Conservation (phyloP, 2,113 vertebrate genomes). For the Oreotrochilus melanogaster region DNA sequence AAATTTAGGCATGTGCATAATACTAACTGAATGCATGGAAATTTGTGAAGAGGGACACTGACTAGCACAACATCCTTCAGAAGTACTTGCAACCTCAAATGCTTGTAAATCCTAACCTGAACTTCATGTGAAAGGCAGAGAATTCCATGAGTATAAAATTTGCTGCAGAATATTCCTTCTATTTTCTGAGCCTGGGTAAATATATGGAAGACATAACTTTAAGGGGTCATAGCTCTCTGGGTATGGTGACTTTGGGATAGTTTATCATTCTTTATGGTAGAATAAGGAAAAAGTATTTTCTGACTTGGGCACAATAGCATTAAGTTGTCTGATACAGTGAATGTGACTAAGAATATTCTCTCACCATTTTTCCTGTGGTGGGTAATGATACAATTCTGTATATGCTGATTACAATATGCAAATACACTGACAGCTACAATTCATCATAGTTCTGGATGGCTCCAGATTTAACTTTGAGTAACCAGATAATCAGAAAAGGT, state of each 20-base stretch:
- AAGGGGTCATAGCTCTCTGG: not conserved
- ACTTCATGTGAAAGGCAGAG: not conserved
- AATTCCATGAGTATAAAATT: not conserved
- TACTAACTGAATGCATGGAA: not conserved
- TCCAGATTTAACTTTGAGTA: not conserved
- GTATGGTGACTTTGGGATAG: not conserved
- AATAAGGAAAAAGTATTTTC: not conserved
- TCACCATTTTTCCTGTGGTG: not conserved
- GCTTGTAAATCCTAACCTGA: not conserved
- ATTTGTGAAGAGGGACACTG: not conserved
- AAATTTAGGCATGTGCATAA: not conserved
- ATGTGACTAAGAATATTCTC: not conserved
- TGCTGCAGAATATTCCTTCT: not conserved
- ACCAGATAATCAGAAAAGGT: not conserved
- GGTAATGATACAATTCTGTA: not conserved
- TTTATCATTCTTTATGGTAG: not conserved
- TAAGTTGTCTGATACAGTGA: not conserved
- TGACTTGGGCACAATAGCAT: not conserved
- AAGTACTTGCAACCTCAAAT: not conserved
- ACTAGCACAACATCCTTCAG: not conserved
- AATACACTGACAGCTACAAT: not conserved
- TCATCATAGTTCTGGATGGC: not conserved
- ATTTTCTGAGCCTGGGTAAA: not conserved
- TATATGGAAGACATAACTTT: not conserved
- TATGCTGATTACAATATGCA: not conserved